phyloP scores from a whole-genome alignment of 2,888 invertebrate species.

The Sarcophaga rosellei region DNA sequence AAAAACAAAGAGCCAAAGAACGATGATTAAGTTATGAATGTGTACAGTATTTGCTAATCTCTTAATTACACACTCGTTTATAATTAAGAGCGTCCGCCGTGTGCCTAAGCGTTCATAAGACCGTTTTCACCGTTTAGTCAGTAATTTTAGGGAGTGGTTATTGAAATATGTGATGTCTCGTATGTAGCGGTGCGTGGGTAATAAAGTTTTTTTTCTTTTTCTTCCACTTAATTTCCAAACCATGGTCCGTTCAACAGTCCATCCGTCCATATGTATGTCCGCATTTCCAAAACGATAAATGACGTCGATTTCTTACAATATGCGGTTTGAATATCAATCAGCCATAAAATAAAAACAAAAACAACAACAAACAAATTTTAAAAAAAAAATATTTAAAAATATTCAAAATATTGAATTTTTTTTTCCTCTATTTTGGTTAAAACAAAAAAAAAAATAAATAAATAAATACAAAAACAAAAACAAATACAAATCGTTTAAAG shows the following conservation, averaged over 20 bases:
- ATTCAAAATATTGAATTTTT: constrained; percentile 59
- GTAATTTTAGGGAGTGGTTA: constrained; percentile 55
- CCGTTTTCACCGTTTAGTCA: background rate
- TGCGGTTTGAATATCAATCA: constrained; percentile 63
- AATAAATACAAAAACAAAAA: constrained; percentile 38
- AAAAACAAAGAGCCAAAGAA: too few species aligned
- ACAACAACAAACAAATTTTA: too few species aligned
- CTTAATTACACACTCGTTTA: constrained; percentile 46
- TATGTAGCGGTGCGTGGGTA: background rate
- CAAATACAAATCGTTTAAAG: too few species aligned
- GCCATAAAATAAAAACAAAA: background rate
- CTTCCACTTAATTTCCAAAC: background rate
- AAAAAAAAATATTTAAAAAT: constrained; percentile 2
- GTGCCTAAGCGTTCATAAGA: background rate
- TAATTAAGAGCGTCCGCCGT: constrained; percentile 30
- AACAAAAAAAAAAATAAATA: constrained; percentile 29
- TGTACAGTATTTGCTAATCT: constrained; percentile 25
- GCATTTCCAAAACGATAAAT: constrained; percentile 15
- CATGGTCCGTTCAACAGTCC: background rate
- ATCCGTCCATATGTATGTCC: background rate
- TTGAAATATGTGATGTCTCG: constrained; percentile 13
- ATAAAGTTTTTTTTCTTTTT: background rate
- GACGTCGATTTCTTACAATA: constrained; percentile 58
- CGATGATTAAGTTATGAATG: constrained; percentile 18
- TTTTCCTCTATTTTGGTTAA: constrained; percentile 17